Evolutionary conservation across 2,113 vertebrate genomes (phyloP).

Genomic region (Eurystomus gularis): DNA sequence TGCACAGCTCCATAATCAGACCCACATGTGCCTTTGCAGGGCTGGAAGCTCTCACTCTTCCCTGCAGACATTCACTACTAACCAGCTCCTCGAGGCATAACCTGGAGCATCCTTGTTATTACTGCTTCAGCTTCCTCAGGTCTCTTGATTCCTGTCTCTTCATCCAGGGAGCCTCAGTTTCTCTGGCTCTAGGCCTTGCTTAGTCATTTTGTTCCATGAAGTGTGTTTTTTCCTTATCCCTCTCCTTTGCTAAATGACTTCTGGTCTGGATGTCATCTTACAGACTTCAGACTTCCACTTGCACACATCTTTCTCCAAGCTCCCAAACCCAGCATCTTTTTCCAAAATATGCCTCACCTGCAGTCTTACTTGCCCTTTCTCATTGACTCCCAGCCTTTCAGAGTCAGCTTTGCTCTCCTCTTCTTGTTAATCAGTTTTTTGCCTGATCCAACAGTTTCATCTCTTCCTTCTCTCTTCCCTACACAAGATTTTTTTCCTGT

Average conservation of each 20-base stretch:
- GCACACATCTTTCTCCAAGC: not conserved
- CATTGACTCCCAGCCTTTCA: not conserved
- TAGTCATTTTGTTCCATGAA: not conserved
- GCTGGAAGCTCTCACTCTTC: not conserved
- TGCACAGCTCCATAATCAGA: not conserved
- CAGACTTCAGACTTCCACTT: not conserved
- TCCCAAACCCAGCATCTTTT: not conserved
- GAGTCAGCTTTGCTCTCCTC: not conserved
- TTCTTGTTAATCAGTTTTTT: not conserved
- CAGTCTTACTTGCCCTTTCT: not conserved
- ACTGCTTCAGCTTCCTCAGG: not conserved
- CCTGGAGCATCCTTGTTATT: not conserved
- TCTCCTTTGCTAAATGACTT: not conserved
- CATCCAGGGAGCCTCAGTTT: not conserved
- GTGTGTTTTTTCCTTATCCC: not conserved
- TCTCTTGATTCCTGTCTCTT: not conserved
- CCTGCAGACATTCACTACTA: not conserved
- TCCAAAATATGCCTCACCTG: not conserved
- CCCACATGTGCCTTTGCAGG: not conserved
- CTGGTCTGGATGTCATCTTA: not conserved
- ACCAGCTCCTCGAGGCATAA: not conserved
- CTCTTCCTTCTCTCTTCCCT: not conserved
- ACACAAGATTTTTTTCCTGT: not conserved
- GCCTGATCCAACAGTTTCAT: not conserved
- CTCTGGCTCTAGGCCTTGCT: not conserved